Conservation (phyloP, 2,113 vertebrate genomes). For the Parus major region DNA sequence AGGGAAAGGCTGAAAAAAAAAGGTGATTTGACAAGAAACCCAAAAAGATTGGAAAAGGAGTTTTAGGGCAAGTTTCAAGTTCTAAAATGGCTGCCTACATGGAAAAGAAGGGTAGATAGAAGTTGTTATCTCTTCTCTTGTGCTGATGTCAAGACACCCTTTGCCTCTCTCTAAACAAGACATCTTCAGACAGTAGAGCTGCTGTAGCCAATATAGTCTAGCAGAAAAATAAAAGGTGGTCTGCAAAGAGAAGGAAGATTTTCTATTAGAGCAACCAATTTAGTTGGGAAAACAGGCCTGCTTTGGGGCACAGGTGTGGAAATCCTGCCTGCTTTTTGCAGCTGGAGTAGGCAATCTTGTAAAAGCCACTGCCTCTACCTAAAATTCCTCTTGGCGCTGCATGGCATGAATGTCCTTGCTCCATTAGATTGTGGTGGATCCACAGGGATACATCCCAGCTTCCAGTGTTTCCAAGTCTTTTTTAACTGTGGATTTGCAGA, state of each 20-base stretch:
- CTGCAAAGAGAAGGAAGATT: not conserved
- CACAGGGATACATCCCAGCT: not conserved
- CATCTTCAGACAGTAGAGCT: not conserved
- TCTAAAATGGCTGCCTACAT: not conserved
- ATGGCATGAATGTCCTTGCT: not conserved
- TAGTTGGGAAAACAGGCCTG: not conserved
- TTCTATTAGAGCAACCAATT: not conserved
- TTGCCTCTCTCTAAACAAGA: not conserved
- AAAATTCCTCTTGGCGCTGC: not conserved
- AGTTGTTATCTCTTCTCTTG: not conserved
- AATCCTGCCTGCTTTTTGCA: not conserved
- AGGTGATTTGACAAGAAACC: not conserved
- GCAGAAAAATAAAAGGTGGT: not conserved
- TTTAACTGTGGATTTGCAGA: not conserved
- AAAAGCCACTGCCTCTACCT: not conserved
- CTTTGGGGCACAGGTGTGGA: not conserved
- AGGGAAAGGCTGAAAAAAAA: not conserved
- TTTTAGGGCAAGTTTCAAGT: not conserved
- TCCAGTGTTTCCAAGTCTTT: not conserved
- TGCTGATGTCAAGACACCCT: accelerated
- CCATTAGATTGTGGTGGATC: not conserved
- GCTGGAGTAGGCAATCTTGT: not conserved
- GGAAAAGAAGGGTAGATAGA: not conserved
- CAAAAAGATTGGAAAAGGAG: not conserved
- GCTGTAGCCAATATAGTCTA: not conserved